Base-by-base conservation (phyloP, 2,113 vertebrate species). In the Felis chaus region DNA sequence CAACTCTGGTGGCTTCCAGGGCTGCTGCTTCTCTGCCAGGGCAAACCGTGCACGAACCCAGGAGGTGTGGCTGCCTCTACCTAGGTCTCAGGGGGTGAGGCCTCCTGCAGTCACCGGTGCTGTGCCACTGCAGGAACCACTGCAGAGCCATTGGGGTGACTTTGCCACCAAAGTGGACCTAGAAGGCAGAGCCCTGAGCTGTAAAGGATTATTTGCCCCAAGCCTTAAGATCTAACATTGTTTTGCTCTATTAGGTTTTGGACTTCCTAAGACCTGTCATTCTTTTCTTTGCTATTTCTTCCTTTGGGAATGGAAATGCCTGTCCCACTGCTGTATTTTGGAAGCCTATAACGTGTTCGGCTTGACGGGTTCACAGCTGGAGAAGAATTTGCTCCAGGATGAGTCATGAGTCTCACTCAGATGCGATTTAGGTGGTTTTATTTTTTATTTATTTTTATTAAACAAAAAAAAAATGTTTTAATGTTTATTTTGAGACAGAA, bases 21-120 rank as follows among this genome's bases (percentile, higher is more conserved):
- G 33, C 15, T n/a, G n/a, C 33, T 16, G 6, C 33, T 39, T 39
- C 69, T 36, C 16, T 39, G 69, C 18, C 69, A 9, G 9, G 19
- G 11, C 69, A 73, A n/a, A 23, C 18, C 1, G 1, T 1, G 19
- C n/a, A 39, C 19, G 39, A 36, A 9, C 10, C n/a, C 4, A 21
- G 69, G 69, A 73, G n/a, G 69, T 39, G 19, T 21, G n/a, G 69
- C n/a, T 19, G n/a, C 69, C n/a, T 69, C 33, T n/a, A 36, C 19
- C n/a, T 39, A 39, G 19, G n/a, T 39, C 11, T 39, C 69, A 39
- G 39, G 39, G 33, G 31, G 18, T 69, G 33, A 18, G 7, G 19
- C 69, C n/a, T 73, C 69, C 31, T 31, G 31, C n/a, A 71, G 69
- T 23, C 61, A 65, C 63, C 19, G 27, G 61, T 2, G 65, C 27